phyloP scores from a whole-genome alignment of 1,140 invertebrate species.

The Listronotus bonariensis region DNA sequence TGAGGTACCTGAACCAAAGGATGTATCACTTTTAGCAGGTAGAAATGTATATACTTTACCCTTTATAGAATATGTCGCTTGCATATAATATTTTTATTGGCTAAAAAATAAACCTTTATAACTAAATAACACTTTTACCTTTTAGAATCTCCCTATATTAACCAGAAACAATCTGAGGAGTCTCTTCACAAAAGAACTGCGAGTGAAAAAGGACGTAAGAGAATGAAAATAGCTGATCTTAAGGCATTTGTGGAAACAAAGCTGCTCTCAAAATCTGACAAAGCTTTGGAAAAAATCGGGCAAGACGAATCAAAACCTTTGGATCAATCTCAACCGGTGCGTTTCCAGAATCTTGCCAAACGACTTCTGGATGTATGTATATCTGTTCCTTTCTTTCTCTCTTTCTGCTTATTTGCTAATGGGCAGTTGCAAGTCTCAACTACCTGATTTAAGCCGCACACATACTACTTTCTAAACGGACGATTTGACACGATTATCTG shows the following conservation, averaged over 20 bases:
- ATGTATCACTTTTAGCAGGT: constrained; percentile 63
- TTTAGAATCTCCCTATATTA: constrained; percentile 55
- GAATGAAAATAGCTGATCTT: constrained; percentile 89
- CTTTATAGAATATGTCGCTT: constrained; percentile 27
- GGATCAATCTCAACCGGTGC: constrained; percentile 59
- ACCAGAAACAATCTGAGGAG: constrained; percentile 59
- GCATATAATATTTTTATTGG: constrained; percentile 15
- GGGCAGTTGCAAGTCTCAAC: not conserved
- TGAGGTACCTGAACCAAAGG: constrained; percentile 71
- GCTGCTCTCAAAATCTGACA: constrained; percentile 87
- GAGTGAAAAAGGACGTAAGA: constrained; percentile 82
- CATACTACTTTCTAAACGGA: too few relatives aligned
- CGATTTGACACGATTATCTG: too few relatives aligned
- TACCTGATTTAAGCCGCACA: not conserved
- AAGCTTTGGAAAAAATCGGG: constrained; percentile 86
- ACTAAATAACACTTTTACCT: too few relatives aligned
- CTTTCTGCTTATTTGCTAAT: constrained; percentile 1
- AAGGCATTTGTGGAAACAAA: constrained; percentile 90
- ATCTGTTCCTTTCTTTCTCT: constrained; percentile 37
- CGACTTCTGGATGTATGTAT: constrained; percentile 53
- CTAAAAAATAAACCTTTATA: not conserved
- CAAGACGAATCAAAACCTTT: constrained; percentile 70
- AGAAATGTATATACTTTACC: not conserved
- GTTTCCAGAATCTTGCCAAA: constrained; percentile 45
- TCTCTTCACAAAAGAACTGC: constrained; percentile 67